phyloP scores from a whole-genome alignment of 2,888 invertebrate genomes.

The Tridacna crocea region DNA sequence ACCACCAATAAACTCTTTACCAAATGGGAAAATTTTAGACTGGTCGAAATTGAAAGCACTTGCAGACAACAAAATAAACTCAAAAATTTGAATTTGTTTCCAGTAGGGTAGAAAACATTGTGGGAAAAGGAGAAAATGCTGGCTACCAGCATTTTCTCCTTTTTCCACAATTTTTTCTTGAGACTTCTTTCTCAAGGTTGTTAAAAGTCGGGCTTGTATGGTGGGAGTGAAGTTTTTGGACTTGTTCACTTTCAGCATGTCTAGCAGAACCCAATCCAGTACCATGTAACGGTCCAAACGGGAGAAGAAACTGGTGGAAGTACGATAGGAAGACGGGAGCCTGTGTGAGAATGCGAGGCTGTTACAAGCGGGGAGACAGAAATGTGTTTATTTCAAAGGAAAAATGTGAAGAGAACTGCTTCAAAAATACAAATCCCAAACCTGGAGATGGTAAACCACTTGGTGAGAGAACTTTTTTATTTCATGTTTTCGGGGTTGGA shows the following conservation, averaged over 20 bases:
- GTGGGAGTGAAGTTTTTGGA: too few species aligned
- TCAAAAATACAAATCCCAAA: not conserved
- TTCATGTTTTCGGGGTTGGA: too few species aligned
- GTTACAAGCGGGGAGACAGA: conserved; percentile 40
- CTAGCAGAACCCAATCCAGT: not conserved
- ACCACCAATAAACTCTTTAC: too few species aligned
- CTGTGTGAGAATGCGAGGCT: conserved; percentile 42
- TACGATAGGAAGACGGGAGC: conserved; percentile 29
- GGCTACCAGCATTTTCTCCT: not conserved
- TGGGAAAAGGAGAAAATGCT: not conserved
- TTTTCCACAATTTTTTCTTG: not conserved
- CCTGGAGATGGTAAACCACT: not conserved
- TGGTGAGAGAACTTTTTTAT: not conserved
- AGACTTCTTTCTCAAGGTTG: too few species aligned
- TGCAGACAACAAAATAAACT: too few species aligned
- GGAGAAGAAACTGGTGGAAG: conserved; percentile 35
- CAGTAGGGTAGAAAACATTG: too few species aligned
- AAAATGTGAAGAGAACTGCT: conserved; percentile 45
- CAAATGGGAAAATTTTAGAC: too few species aligned
- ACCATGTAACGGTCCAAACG: conserved; percentile 21
- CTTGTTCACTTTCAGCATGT: not conserved
- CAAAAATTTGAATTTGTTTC: too few species aligned
- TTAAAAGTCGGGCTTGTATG: too few species aligned
- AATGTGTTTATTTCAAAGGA: conserved; percentile 42
- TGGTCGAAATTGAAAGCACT: too few species aligned